These are phyloP conservation scores for Ochotona curzoniae DNA, from an alignment of 2,113 vertebrate genomes.

Conservation along the genomic window DNA sequence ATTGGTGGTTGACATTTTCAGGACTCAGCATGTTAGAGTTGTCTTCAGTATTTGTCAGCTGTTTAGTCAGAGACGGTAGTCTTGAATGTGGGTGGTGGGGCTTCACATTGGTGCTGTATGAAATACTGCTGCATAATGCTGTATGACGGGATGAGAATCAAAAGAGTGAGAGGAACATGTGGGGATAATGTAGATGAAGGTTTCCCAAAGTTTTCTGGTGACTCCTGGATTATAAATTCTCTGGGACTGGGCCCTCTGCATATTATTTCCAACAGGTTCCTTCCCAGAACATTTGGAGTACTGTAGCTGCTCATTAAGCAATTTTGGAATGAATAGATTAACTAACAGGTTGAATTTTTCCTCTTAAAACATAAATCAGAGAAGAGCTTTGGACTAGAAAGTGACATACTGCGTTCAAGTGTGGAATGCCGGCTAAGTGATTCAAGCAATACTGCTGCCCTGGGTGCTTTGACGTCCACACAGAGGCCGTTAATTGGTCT, in stretches of 20 bases:
- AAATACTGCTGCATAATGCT: not conserved
- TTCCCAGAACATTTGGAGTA: not conserved
- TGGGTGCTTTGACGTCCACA: not conserved
- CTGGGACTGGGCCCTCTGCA: too few species aligned
- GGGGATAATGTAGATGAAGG: too few species aligned
- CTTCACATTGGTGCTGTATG: not conserved
- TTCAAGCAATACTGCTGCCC: not conserved
- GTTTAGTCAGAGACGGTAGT: slow-evolving; percentile 47
- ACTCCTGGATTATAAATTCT: not conserved
- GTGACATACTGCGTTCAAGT: not conserved
- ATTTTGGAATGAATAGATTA: not conserved
- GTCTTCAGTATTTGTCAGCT: slow-evolving; percentile 5
- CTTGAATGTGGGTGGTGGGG: not conserved
- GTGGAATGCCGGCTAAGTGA: not conserved
- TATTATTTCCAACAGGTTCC: fast-evolving
- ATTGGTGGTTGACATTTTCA: not conserved
- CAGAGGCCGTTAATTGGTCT: not conserved
- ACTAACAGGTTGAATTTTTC: not conserved
- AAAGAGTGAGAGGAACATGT: not conserved
- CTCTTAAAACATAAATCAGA: not conserved
- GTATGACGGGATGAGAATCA: not conserved
- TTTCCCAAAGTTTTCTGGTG: not conserved
- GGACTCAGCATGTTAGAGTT: slow-evolving; percentile 18
- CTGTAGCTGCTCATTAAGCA: not conserved
- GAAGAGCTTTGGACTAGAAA: not conserved